Evolutionary conservation across 1,140 invertebrate species (phyloP), one percentile per base, ranked within the genome.

Genomic region (Episyrphus balteatus): DNA sequence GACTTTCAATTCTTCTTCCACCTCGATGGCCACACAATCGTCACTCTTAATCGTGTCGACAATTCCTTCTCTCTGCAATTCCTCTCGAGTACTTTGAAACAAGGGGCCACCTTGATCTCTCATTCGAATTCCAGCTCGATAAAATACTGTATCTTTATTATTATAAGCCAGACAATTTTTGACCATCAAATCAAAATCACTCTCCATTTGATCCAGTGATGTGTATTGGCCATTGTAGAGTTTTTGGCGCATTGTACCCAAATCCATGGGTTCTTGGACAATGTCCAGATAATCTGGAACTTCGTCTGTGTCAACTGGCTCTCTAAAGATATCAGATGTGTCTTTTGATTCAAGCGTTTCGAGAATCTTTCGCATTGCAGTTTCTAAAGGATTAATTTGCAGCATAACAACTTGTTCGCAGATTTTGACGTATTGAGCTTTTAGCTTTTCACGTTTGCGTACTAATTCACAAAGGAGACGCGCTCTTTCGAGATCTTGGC

Each of bases 91-190:
- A 60, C 86, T 78, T 17, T 84, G 79, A 55, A 95, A 84, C 12
- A 93, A 72, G 1, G 75, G 70, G 19, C 77, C 75, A 40, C 88
- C 88, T 69, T 90, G 83, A 55, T 95, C 90, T 41, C 86, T 78
- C 79, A 96, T 84, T 58, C 84, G 87, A 1, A 90, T 71, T 13
- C 86, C 93, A 8, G 89, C 85, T 50, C 84, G 80, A 69, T 82
- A 80, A 58, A 85, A 86, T 53, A 88, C 82, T 0, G 92, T 96
- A 56, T 94, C 91, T 67, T 91, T 92, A 45, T 88, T 85, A 72
- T 98, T 97, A 61, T 98, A 98, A 0, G 83, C 86, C 47, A 94
- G 74, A 66, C 94, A 98, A 66, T 98, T 98, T 45, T 82, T 81
- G 26, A 97, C 88, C 83, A 98, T 97, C 1, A 97, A 72, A 57